Percentiles rank a stretch among this genome's conserved stretches.
Conservation (phyloP, 2,888 invertebrate genomes). For the Ctena decussata region DNA sequence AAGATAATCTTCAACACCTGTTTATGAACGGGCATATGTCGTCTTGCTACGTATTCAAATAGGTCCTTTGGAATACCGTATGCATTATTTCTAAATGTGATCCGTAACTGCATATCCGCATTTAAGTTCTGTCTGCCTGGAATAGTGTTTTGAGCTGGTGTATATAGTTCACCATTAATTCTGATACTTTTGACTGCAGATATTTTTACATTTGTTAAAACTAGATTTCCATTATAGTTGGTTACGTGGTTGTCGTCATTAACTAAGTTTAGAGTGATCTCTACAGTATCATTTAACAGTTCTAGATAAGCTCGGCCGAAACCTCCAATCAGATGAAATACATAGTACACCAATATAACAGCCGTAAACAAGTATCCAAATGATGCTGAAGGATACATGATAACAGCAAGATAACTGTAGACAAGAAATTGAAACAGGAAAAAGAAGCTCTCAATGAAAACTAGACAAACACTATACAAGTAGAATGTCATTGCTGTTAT, state of each 20-base stretch:
- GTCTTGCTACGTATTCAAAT: conserved; percentile 24
- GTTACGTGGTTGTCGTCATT: neutral
- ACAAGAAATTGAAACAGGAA: conserved; percentile 35
- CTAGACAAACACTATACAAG: conserved; percentile 10
- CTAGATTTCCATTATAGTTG: conserved; percentile 17
- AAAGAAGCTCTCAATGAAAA: conserved; percentile 35
- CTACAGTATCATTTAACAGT: conserved; percentile 42
- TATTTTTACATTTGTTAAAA: conserved; percentile 1
- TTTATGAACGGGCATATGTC: conserved; percentile 33
- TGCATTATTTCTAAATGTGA: conserved; percentile 15
- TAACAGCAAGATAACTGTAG: conserved; percentile 34
- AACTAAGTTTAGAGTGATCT: conserved; percentile 17
- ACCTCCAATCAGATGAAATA: conserved; percentile 5
- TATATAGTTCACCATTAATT: neutral
- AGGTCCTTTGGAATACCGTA: conserved; percentile 30
- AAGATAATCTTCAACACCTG: conserved; percentile 23
- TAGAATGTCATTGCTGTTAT: neutral
- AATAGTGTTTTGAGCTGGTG: neutral
- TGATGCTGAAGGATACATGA: conserved; percentile 39
- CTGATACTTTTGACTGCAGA: neutral
- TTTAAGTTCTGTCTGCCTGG: neutral
- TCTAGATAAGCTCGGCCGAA: conserved; percentile 39
- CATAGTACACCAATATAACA: conserved; percentile 30
- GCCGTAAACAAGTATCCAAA: conserved; percentile 52
- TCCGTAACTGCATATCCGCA: neutral